Evolutionary conservation across 2,888 invertebrate genomes (phyloP).

Genomic region (Cheilosia scutellata): DNA sequence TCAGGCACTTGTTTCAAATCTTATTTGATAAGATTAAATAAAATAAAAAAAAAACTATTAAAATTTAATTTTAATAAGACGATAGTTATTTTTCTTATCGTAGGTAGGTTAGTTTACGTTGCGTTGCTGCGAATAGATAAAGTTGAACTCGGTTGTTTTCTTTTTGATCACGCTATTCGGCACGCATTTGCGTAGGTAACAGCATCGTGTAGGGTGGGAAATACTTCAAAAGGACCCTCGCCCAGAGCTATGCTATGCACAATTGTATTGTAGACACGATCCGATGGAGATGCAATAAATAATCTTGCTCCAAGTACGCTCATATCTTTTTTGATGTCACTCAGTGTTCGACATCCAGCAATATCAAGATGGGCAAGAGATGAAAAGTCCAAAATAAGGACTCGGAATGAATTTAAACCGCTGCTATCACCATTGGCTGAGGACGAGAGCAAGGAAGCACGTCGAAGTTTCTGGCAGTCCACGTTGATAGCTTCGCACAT

Average conservation of each 20-base stretch:
- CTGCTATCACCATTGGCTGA: conserved; percentile 65
- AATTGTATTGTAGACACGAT: conserved; percentile 83
- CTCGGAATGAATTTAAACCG: conserved; percentile 78
- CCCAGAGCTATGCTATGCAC: conserved; percentile 82
- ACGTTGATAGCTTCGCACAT: conserved; percentile 85
- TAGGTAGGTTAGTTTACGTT: conserved; percentile 17
- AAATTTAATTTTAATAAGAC: conserved; percentile 8
- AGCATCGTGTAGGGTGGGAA: conserved; percentile 88
- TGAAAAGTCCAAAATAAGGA: conserved; percentile 87
- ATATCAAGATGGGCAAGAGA: conserved; percentile 88
- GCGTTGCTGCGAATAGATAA: conserved; percentile 19
- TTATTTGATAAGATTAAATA: conserved; percentile 40
- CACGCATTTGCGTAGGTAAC: conserved; percentile 84
- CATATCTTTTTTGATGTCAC: conserved; percentile 85
- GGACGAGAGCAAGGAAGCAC: conserved; percentile 65
- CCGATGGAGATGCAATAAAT: conserved; percentile 86
- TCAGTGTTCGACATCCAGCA: conserved; percentile 86
- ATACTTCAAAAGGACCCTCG: conserved; percentile 84
- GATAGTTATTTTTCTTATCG: neutral
- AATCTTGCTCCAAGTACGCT: conserved; percentile 85
- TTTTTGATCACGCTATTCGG: conserved; percentile 79
- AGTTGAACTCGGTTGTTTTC: neutral
- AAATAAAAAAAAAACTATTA: neutral
- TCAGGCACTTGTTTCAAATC: conserved; percentile 70
- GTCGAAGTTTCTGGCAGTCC: conserved; percentile 82